Conservation (phyloP, 2,113 vertebrate species). For the Columba janthina region DNA sequence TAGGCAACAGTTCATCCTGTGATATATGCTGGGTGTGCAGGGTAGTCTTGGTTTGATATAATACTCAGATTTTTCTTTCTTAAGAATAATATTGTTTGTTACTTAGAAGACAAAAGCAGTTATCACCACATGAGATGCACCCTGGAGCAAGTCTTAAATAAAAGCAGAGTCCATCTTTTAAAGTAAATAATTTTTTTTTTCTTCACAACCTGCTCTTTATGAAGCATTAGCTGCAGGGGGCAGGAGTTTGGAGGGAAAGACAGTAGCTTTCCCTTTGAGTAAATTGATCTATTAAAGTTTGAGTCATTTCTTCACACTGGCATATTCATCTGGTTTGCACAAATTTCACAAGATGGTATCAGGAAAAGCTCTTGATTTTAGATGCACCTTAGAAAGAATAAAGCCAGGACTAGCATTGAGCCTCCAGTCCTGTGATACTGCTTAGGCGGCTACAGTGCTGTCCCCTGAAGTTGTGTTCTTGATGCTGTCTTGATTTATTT, state of each 20-base stretch:
- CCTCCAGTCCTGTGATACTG: background rate
- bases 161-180: slow-evolving; percentile 29
- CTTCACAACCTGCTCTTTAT: background rate
- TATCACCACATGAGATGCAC: slow-evolving; percentile 25
- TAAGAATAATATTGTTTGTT: slow-evolving; percentile 51
- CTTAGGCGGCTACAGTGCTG: background rate
- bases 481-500: background rate
- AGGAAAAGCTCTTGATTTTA: background rate
- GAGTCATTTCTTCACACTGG: background rate
- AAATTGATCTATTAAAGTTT: background rate
- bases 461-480: background rate
- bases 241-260: background rate
- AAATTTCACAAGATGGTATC: background rate
- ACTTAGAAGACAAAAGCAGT: slow-evolving; percentile 28
- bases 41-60: background rate
- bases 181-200: slow-evolving; percentile 5
- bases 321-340: background rate
- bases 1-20: background rate
- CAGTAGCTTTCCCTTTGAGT: background rate
- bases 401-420: background rate
- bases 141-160: slow-evolving; percentile 36
- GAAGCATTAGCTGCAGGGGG: background rate
- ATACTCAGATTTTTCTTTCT: slow-evolving; percentile 11
- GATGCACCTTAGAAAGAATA: background rate
- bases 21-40: background rate